Evolutionary conservation across 1,140 invertebrate genomes (phyloP).

Genomic region (Delia radicum): DNA sequence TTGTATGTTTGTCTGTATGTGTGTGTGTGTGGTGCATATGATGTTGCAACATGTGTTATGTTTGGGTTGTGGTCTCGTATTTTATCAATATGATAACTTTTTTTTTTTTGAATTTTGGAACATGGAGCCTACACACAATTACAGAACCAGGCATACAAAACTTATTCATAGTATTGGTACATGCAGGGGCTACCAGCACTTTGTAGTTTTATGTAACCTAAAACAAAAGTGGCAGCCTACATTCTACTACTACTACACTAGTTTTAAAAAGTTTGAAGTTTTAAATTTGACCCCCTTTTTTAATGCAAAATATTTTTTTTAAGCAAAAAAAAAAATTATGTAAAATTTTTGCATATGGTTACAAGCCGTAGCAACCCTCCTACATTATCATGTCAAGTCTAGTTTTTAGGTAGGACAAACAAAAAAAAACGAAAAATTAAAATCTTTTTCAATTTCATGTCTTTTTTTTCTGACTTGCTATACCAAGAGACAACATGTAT

Average conservation of each 20-base stretch:
- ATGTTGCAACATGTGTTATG: not conserved
- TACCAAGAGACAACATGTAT: not conserved
- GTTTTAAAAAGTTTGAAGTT: not conserved
- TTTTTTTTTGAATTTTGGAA: no score
- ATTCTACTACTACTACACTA: not conserved
- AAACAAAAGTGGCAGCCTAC: not conserved
- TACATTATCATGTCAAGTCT: not conserved
- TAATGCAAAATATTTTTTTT: no score
- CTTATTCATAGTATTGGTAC: not conserved
- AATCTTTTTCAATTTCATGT: not conserved
- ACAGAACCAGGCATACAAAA: not conserved
- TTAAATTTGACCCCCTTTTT: not conserved
- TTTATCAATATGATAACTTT: not conserved
- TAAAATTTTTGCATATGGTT: not conserved
- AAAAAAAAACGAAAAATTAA: not conserved
- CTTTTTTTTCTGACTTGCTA: no score
- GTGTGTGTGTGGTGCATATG: no score
- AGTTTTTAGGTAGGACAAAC: not conserved
- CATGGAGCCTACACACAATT: not conserved
- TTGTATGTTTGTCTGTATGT: not conserved
- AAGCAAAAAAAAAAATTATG: not conserved
- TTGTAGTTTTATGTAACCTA: not conserved
- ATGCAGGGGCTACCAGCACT: no score
- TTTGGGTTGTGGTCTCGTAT: not conserved
- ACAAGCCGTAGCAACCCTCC: not conserved